Conservation (phyloP, 2,797 vertebrate genomes). For the Amniataba percoides region DNA sequence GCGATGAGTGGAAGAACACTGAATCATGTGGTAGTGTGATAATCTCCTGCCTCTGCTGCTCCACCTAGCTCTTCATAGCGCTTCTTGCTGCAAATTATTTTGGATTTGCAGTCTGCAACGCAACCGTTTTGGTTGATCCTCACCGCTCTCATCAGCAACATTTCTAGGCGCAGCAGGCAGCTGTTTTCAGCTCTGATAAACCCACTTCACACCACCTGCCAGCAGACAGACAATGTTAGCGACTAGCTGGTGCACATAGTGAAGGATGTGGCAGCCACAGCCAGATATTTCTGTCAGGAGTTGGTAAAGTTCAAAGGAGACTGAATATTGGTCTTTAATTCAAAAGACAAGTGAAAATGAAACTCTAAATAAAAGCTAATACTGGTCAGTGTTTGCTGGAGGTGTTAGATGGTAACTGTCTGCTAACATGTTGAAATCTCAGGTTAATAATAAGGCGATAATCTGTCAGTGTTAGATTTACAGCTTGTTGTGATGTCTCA, state of each 20-base stretch:
- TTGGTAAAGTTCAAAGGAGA: no score
- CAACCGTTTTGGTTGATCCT: no score
- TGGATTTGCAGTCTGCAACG: no score
- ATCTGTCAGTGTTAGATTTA: no score
- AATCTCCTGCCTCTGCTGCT: neutral
- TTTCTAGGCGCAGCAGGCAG: neutral
- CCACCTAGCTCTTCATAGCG: neutral
- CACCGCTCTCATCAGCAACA: neutral
- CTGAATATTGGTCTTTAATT: neutral
- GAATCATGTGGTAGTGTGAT: neutral
- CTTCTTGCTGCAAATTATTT: neutral
- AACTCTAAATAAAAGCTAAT: neutral
- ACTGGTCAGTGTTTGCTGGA: neutral
- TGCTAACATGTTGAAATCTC: no score
- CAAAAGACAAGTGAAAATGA: neutral
- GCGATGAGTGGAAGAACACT: no score
- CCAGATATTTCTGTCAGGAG: no score
- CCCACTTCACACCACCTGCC: neutral
- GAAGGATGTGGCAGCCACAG: no score
- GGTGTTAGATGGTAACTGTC: neutral
- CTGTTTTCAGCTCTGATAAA: neutral
- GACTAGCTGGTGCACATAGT: neutral
- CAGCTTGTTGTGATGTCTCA: neutral
- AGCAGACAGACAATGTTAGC: neutral
- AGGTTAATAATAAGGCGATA: no score